Evolutionary conservation across 1,140 invertebrate species (phyloP), one percentile per base, ranked within the genome.

Genomic region (Zaprionus camerounensis): DNA sequence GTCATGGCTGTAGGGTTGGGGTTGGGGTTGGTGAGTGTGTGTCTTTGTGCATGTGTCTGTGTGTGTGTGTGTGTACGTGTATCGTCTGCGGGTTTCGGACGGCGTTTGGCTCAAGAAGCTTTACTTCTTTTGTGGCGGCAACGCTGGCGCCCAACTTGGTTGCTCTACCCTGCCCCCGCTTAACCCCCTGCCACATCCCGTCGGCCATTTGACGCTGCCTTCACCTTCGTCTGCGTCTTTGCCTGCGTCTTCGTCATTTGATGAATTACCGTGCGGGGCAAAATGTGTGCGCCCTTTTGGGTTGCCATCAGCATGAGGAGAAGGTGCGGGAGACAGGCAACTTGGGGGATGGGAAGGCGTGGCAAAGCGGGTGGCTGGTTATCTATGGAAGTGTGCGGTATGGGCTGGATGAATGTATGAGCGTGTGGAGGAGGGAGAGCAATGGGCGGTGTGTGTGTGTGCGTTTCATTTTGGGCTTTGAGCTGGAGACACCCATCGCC

Each of bases 231-330:
- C 31, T 72, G 13, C 65, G 66, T 77, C 80, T 66, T 38, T 20
- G 46, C 38, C 62, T 65, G 44, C 76, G 64, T 81, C 79, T 79
- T 81, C 85, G 85, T 82, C 86, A 85, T 90, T 90, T 90, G 85
- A 90, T 90, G 85, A 90, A 90, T 90, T 90, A 90, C 85, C 82
- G 85, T 82, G 86, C 82, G 76, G 85, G 77, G 72, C 81, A 85
- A 84, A 75, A 82, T 88, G 81, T 85, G 85, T 85, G 85, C 79
- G 79, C 85, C 82, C 81, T 88, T 80, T 71, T 66, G 64, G 65
- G 55, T 67, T 55, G 53, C 53, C 5, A 28, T 6, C 59, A 38
- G 41, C 58, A 70, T 49, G 53, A 24, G 56, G 75, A 24, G 58
- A 5, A 20, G 15, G n/a, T 22, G 44, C 3, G 1, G 46, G 9